Conservation (phyloP, 2,113 vertebrate species). For the Notothenia coriiceps region DNA sequence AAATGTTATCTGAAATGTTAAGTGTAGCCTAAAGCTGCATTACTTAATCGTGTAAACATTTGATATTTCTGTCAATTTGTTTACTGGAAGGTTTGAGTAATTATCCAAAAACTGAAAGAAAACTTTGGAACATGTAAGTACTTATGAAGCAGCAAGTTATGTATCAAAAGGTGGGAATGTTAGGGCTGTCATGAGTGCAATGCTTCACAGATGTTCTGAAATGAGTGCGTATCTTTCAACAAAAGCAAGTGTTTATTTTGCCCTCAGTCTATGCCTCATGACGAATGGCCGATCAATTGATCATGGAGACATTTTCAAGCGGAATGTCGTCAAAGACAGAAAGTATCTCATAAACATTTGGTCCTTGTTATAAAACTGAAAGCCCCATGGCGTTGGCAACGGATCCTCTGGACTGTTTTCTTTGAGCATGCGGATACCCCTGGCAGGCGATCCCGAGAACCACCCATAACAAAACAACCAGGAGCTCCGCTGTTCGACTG, state of each 20-base stretch:
- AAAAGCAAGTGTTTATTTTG: conserved; percentile 65
- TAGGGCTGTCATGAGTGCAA: conserved; percentile 66
- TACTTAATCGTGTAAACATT: conserved; percentile 14
- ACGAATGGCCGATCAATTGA: conserved; percentile 66
- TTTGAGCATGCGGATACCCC: conserved; percentile 42
- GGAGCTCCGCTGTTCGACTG: conserved; percentile 43
- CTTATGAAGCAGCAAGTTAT: conserved; percentile 46
- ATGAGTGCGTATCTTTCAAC: conserved; percentile 57
- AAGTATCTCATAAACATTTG: conserved; percentile 73
- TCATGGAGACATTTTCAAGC: conserved; percentile 52
- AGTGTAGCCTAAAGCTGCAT: conserved; percentile 1
- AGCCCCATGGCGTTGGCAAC: conserved; percentile 41
- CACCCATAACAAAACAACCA: conserved; percentile 69
- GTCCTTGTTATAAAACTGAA: conserved; percentile 64
- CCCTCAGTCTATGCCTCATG: conserved; percentile 40
- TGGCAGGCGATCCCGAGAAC: conserved; percentile 62
- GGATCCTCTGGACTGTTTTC: conserved; percentile 43
- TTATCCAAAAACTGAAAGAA: conserved; percentile 31
- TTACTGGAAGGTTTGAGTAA: conserved; percentile 36
- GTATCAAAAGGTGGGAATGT: conserved; percentile 50
- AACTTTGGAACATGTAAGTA: conserved; percentile 11
- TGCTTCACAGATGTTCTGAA: conserved; percentile 75
- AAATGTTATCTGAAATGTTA: conserved; percentile 13
- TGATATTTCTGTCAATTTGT: conserved; percentile 41
- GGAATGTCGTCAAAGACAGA: conserved; percentile 50